Percentiles rank a stretch among this genome's conserved stretches.
phyloP scores from a whole-genome alignment of 2,888 invertebrate genomes.

The Amiota minor region DNA sequence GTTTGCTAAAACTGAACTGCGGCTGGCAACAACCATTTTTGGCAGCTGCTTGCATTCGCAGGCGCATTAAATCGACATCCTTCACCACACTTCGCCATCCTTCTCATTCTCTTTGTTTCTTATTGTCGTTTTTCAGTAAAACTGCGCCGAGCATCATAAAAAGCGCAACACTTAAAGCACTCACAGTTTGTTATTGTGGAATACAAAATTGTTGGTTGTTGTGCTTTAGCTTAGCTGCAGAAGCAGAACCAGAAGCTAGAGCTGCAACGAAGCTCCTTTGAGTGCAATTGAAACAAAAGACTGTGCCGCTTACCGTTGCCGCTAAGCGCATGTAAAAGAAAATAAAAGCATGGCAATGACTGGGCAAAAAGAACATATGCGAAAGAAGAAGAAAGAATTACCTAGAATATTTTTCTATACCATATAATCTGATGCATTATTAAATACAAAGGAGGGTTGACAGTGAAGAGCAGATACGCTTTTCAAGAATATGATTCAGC shows the following conservation, averaged over 20 bases:
- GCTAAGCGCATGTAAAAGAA: conserved; percentile 12
- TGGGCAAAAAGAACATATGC: too few species aligned
- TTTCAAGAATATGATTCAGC: too few species aligned
- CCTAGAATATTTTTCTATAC: too few species aligned
- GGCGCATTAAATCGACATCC: not conserved
- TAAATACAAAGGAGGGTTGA: too few species aligned
- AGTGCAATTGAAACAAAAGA: conserved; percentile 31
- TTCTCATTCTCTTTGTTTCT: not conserved
- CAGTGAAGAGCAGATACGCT: too few species aligned
- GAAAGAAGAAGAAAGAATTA: conserved; percentile 11
- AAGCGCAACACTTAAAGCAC: conserved; percentile 6
- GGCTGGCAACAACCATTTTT: not conserved
- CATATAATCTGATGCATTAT: too few species aligned
- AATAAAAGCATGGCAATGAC: conserved; percentile 28
- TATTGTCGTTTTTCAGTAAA: not conserved
- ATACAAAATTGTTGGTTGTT: too few species aligned
- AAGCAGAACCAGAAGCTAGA: too few species aligned
- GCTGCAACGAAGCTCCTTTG: not conserved
- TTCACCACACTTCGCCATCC: not conserved
- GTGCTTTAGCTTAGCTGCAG: too few species aligned
- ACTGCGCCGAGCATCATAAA: not conserved
- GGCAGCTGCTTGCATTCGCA: not conserved
- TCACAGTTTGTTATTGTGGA: too few species aligned
- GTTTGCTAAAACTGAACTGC: too few species aligned
- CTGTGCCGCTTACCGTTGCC: not conserved